phyloP scores from a whole-genome alignment of 2,888 invertebrate genomes.

The Melinaea marsaeus region DNA sequence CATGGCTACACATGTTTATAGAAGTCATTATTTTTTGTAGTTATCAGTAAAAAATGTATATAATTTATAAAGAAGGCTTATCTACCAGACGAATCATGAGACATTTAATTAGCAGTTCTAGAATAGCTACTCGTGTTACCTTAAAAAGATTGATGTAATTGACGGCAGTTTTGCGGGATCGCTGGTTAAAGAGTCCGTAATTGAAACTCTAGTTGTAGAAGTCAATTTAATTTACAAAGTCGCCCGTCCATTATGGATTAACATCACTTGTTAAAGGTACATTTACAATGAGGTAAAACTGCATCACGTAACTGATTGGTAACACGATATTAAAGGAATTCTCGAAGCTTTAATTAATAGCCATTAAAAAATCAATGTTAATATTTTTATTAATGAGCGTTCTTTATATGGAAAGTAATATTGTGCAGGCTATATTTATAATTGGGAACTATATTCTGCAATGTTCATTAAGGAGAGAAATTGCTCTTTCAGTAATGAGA shows the following conservation, averaged over 20 bases:
- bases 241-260: constrained; percentile 66
- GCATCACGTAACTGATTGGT: not conserved
- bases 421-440: constrained; percentile 16
- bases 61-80: constrained; percentile 15
- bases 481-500: constrained; percentile 34
- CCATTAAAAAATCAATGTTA: constrained; percentile 10
- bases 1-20: no score
- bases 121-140: constrained; percentile 42
- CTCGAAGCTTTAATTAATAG: constrained; percentile 11
- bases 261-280: no score
- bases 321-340: not conserved
- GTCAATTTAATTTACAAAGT: constrained; percentile 75
- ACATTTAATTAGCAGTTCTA: constrained; percentile 26
- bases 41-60: not conserved
- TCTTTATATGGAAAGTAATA: constrained; percentile 10
- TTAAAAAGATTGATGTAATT: constrained; percentile 70
- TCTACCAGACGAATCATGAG: constrained; percentile 13
- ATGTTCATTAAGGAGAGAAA: constrained; percentile 33
- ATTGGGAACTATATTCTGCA: constrained; percentile 24
- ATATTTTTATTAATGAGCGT: constrained; percentile 3
- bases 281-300: not conserved
- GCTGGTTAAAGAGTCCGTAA: constrained; percentile 45
- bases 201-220: constrained; percentile 57
- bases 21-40: no score
- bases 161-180: constrained; percentile 58